Evolutionary conservation across 2,797 vertebrate genomes (phyloP), one percentile per base, ranked within the genome.

Genomic region (Eulemur coronatus): DNA sequence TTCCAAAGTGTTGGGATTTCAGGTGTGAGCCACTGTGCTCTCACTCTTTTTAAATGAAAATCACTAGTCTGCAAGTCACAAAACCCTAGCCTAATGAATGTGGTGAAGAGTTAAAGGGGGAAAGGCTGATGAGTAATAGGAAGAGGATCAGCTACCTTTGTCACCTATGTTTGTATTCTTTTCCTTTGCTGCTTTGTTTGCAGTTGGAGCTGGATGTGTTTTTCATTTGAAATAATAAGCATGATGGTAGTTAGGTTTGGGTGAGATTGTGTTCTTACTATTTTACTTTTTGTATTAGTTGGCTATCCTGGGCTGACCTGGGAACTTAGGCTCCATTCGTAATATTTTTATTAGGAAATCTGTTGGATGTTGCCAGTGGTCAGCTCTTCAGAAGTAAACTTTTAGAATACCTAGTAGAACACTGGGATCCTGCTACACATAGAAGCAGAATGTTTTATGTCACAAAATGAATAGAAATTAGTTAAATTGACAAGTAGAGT

Each of bases 271-370:
- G 30, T 86, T n/a, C 5, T 79, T 95, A 80, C 43, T 94, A 59
- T 80, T 97, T 95, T 95, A 65, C 26, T 79, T 95, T 97, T 76
- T 35, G 26, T 43, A 75, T 61, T 8, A 69, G 43, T 94, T 89
- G 80, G 18, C 30, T 93, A 94, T 95, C 84, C 8, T 84, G 46
- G 81, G 26, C 55, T 93, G 26, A 94, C 26, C 14, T 97, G n/a
- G 28, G 63, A 85, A 17, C 35, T 88, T 94, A 72, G 1, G 11
- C 22, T 90, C 26, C 18, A 38, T 91, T 95, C 76, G 26, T 24
- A 93, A 35, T 48, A 82, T 75, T 93, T 96, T 93, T 84, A 48
- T 81, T 84, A 82, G 65, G 61, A 92, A 88, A 80, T 84, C 48
- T 86, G 38, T 89, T 84, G 48, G 5, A 61, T 5, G 26, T 81